Evolutionary conservation across 2,888 invertebrate species (phyloP).

Genomic region (Caradrina clavipalpis): DNA sequence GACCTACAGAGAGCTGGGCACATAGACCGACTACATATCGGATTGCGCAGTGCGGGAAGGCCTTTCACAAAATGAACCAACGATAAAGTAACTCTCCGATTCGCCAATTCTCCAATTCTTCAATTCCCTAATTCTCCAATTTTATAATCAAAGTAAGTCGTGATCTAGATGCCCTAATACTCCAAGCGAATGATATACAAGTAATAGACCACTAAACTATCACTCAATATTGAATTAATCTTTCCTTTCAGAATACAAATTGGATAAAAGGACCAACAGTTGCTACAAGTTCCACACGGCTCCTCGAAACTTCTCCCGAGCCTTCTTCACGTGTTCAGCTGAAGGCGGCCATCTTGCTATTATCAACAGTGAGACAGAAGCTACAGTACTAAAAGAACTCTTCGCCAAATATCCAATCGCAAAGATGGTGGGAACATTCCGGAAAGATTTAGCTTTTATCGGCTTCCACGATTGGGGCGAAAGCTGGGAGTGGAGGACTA

Average conservation of each 20-base stretch:
- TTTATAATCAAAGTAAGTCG: no score
- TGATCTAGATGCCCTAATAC: no score
- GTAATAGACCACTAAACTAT: no score
- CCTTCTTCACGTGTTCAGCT: conserved; percentile 73
- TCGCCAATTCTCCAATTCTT: no score
- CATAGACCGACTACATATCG: no score
- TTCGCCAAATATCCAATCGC: conserved; percentile 6
- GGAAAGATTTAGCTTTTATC: conserved; percentile 21
- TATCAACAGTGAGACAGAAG: conserved; percentile 73
- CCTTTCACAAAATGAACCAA: no score
- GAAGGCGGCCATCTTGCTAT: conserved; percentile 76
- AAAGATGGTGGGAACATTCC: not conserved
- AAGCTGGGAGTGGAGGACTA: conserved; percentile 13
- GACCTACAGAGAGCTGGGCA: no score
- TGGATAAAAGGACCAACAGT: conserved; percentile 54
- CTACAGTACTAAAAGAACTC: conserved; percentile 63
- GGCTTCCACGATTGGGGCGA: conserved; percentile 33
- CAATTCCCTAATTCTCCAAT: no score
- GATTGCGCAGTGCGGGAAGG: no score
- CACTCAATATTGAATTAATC: no score
- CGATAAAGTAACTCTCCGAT: no score
- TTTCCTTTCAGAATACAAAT: conserved; percentile 18
- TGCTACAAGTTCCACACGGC: conserved; percentile 78
- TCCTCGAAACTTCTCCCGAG: conserved; percentile 72
- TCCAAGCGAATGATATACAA: no score